A percentile compares a stretch with the other conserved stretches of the same genome.
Evolutionary conservation across 2,797 vertebrate species (phyloP).

Genomic region (Ambastaia sidthimunki): DNA sequence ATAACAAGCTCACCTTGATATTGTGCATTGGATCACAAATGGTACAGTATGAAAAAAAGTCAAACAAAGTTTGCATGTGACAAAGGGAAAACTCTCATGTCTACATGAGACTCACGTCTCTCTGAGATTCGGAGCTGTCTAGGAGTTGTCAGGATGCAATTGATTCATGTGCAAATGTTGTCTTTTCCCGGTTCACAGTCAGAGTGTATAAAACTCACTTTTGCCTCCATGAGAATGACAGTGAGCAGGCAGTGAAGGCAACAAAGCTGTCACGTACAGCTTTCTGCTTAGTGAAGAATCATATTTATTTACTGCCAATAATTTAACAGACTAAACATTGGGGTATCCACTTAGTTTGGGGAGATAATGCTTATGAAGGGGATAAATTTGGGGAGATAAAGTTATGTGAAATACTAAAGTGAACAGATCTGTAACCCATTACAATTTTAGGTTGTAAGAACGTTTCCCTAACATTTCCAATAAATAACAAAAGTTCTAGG

Average conservation of each 20-base stretch:
- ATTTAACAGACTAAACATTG: constrained; percentile 78
- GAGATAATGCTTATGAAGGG: constrained; percentile 51
- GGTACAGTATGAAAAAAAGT: constrained; percentile 62
- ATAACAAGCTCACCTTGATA: constrained; percentile 81
- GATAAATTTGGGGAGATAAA: no score
- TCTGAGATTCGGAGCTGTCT: constrained; percentile 85
- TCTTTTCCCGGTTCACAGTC: constrained; percentile 89
- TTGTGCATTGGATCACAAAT: constrained; percentile 73
- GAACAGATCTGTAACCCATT: background rate
- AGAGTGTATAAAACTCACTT: constrained; percentile 90
- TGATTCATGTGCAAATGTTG: constrained; percentile 98
- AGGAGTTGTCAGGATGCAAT: constrained; percentile 86
- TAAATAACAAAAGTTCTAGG: no score
- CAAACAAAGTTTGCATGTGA: constrained; percentile 74
- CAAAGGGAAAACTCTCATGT: constrained; percentile 68
- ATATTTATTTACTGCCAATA: constrained; percentile 86
- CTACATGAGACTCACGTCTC: constrained; percentile 66
- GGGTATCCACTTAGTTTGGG: constrained; percentile 73
- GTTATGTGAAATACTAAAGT: constrained; percentile 31
- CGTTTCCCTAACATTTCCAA: no score
- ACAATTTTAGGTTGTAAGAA: no score
- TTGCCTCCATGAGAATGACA: constrained; percentile 90
- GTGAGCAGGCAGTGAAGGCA: constrained; percentile 92
- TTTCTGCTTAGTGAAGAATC: constrained; percentile 91
- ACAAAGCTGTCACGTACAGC: constrained; percentile 98